phyloP scores from a whole-genome alignment of 2,113 vertebrate genomes.

The Castor canadensis region DNA sequence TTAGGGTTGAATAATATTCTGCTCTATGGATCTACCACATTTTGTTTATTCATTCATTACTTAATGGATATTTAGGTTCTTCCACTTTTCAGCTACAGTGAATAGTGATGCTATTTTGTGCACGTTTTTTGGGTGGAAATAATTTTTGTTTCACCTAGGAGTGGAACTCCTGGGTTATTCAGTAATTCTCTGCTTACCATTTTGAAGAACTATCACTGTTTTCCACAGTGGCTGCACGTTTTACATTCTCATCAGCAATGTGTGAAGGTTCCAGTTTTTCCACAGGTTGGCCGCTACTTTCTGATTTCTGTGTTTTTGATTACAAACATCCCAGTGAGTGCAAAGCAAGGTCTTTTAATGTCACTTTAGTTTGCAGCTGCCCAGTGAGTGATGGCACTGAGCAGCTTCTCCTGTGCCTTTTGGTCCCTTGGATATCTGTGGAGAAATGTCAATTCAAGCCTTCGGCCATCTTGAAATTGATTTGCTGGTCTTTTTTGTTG shows the following conservation, averaged over 20 bases:
- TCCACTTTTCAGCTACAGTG: neutral
- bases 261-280: neutral
- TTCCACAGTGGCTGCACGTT: neutral
- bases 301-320: neutral
- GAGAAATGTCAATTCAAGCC: neutral
- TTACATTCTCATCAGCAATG: neutral
- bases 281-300: neutral
- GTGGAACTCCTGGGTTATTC: neutral
- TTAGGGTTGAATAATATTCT: neutral
- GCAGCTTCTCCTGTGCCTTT: neutral
- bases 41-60: too few species aligned
- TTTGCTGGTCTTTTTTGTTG: neutral
- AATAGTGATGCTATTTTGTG: neutral
- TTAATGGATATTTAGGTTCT: too few species aligned
- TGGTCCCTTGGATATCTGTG: neutral
- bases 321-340: neutral
- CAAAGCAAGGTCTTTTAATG: neutral
- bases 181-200: neutral
- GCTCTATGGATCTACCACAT: neutral
- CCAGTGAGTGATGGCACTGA: neutral
- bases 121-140: neutral
- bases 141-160: neutral
- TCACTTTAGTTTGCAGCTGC: neutral
- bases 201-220: neutral
- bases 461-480: neutral